Percentiles rank a stretch among this genome's conserved stretches.
Conservation (phyloP, 2,888 invertebrate genomes). For the Tipula vernalis region DNA sequence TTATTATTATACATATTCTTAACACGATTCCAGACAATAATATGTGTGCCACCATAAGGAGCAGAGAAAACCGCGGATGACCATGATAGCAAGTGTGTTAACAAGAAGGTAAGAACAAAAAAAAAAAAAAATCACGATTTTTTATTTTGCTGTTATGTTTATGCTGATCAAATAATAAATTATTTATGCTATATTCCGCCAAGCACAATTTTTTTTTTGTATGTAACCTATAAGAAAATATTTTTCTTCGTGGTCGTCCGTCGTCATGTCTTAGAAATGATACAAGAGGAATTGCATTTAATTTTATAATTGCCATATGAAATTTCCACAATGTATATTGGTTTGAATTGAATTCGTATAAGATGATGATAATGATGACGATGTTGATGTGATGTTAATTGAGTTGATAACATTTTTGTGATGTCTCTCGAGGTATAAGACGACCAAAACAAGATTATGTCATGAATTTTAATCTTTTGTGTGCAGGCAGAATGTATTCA, state of each 20-base stretch:
- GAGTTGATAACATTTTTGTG: background rate
- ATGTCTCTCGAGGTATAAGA: background rate
- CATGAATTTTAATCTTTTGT: background rate
- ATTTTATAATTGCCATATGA: background rate
- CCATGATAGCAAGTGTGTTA: background rate
- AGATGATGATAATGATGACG: background rate
- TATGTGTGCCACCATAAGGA: background rate
- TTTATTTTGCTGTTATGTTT: background rate
- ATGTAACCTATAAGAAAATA: background rate
- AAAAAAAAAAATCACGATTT: background rate
- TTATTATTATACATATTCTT: background rate
- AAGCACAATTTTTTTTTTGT: background rate
- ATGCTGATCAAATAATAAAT: conserved; percentile 4
- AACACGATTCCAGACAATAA: background rate
- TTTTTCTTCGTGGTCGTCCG: background rate
- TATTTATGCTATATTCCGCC: background rate
- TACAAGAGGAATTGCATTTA: background rate
- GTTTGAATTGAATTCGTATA: background rate
- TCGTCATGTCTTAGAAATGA: background rate
- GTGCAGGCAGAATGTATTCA: background rate
- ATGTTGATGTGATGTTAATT: background rate
- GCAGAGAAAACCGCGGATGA: background rate
- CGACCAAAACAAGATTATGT: background rate
- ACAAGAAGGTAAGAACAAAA: background rate
- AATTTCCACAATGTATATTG: background rate